Percentiles rank a stretch among this genome's conserved stretches.
Evolutionary conservation across 53 echinoderm and acorn worm species (phyloP).

Genomic region (Apostichopus leukothele): DNA sequence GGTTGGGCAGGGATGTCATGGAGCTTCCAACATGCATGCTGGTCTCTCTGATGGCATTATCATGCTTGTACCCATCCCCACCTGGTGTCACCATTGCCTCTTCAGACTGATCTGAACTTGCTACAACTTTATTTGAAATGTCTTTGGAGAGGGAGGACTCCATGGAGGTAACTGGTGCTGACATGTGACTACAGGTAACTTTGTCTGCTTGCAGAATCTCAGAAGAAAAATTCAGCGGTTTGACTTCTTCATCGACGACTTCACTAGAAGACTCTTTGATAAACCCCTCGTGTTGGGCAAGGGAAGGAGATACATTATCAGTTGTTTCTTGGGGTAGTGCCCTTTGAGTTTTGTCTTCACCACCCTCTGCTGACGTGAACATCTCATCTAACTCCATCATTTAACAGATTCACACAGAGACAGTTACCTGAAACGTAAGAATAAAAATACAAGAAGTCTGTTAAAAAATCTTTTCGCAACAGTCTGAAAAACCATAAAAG

Average conservation of each 20-base stretch:
- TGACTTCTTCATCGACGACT: background rate
- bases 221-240: background rate
- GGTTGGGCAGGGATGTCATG: no score
- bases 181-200: no score
- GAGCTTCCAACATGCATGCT: no score
- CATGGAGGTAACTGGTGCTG: no score
- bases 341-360: background rate
- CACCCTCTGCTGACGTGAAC: background rate
- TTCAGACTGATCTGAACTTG: background rate
- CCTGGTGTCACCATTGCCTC: background rate
- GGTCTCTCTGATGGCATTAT: no score
- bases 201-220: no score
- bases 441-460: background rate
- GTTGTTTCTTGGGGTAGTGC: background rate
- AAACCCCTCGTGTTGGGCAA: background rate
- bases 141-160: background rate
- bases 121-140: background rate
- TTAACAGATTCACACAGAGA: background rate
- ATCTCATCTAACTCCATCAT: constrained; percentile 24
- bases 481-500: no score
- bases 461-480: no score
- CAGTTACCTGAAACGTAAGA: background rate
- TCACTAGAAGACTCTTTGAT: background rate
- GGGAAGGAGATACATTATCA: background rate
- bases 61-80: background rate